phyloP scores from a whole-genome alignment of 2,797 vertebrate species.

The Galagoides demidoff region DNA sequence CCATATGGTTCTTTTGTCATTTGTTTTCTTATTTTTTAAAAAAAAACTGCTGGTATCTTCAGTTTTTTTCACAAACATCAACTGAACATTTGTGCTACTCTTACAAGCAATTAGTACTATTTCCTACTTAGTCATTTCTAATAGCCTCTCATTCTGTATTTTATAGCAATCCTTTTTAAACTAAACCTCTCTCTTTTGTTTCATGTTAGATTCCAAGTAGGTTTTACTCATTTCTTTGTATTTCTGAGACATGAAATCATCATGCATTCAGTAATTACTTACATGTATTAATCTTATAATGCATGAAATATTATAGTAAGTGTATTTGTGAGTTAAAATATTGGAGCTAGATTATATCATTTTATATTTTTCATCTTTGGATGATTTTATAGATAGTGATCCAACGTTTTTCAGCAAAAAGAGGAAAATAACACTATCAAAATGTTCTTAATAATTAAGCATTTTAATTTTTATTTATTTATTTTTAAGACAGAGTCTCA shows the following conservation, averaged over 20 bases:
- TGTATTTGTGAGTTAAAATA: conserved; percentile 43
- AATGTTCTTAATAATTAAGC: conserved; percentile 41
- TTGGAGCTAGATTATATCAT: not conserved
- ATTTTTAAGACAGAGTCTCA: no score
- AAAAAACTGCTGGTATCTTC: not conserved
- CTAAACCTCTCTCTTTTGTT: conserved; percentile 17
- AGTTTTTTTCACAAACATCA: conserved; percentile 25
- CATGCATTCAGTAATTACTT: not conserved
- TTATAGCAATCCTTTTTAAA: conserved; percentile 38
- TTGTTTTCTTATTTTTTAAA: not conserved
- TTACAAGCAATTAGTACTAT: conserved; percentile 40
- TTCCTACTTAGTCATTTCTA: conserved; percentile 24
- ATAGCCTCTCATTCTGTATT: conserved; percentile 17
- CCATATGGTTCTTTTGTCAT: conserved; percentile 21
- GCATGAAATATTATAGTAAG: not conserved
- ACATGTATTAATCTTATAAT: conserved; percentile 29
- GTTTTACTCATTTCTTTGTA: conserved; percentile 40
- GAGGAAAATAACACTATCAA: not conserved
- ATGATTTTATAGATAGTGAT: conserved; percentile 29
- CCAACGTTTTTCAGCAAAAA: conserved; percentile 32
- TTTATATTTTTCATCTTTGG: conserved; percentile 39
- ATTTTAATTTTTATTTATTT: no score
- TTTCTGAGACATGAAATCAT: conserved; percentile 45
- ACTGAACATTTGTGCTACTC: conserved; percentile 11
- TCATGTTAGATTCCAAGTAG: not conserved